Percentiles rank a stretch among this genome's conserved stretches.
phyloP scores from a whole-genome alignment of 2,113 vertebrate species.

The Okapia johnstoni region DNA sequence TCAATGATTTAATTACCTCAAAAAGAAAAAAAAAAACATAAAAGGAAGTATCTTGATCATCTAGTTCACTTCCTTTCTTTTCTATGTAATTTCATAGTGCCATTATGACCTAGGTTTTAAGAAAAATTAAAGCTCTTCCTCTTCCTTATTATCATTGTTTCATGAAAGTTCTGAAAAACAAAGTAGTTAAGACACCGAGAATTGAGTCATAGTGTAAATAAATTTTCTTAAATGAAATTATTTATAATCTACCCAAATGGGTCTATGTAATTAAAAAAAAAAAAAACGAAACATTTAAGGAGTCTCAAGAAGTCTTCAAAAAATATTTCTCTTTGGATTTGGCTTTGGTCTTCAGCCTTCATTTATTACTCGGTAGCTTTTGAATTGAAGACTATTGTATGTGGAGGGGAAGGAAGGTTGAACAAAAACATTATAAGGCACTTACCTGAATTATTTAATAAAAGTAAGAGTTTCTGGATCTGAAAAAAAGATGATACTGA shows the following conservation, averaged over 20 bases:
- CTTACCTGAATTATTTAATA: conserved; percentile 25
- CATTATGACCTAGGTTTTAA: background rate
- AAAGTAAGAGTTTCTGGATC: conserved; percentile 41
- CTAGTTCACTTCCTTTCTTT: background rate
- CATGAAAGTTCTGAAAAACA: background rate
- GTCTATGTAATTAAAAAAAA: background rate
- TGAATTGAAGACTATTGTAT: background rate
- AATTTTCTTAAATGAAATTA: conserved; percentile 23
- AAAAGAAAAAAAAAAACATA: background rate
- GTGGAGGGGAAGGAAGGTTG: background rate
- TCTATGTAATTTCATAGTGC: background rate
- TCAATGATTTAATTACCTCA: background rate
- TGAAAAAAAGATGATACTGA: conserved; percentile 39
- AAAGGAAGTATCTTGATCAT: background rate
- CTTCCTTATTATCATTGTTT: background rate
- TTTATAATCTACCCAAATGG: background rate
- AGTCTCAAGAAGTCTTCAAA: background rate
- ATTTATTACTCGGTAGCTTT: background rate
- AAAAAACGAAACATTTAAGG: background rate
- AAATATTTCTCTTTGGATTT: background rate
- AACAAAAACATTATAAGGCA: background rate
- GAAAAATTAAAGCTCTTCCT: background rate
- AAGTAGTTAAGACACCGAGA: background rate
- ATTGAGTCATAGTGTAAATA: background rate
- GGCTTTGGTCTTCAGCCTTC: background rate